phyloP scores from a whole-genome alignment of 2,797 vertebrate genomes.

The Hephaestus fuliginosus region DNA sequence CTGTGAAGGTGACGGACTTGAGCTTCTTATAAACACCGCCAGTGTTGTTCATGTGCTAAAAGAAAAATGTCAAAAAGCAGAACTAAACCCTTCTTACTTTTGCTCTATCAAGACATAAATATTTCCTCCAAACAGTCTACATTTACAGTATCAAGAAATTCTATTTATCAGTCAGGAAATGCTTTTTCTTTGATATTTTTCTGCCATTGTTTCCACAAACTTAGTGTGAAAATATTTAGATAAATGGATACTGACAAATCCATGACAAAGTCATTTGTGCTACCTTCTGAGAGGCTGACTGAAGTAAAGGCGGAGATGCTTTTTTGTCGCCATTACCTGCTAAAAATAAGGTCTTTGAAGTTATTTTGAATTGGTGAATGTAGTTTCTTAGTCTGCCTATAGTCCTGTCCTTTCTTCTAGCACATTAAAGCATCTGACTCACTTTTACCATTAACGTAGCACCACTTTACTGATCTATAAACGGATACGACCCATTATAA shows the following conservation, averaged over 20 bases:
- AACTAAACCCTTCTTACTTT: neutral
- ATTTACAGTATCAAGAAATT: slow-evolving; percentile 3
- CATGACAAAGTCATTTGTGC: slow-evolving; percentile 10
- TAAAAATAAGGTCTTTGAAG: slow-evolving; percentile 47
- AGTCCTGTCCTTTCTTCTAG: slow-evolving; percentile 34
- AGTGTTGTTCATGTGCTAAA: neutral
- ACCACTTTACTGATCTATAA: slow-evolving; percentile 60
- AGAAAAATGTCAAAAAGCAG: neutral
- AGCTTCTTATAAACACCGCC: neutral
- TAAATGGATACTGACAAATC: slow-evolving; percentile 19
- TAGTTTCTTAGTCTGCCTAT: slow-evolving; percentile 31
- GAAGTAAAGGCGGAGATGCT: slow-evolving; percentile 3
- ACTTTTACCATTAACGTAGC: slow-evolving; percentile 38
- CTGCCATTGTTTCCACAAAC: slow-evolving; percentile 13
- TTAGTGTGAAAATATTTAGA: slow-evolving; percentile 26
- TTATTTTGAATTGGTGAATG: slow-evolving; percentile 41
- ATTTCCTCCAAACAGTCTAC: neutral
- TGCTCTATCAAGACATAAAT: neutral
- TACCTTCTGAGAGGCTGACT: slow-evolving; percentile 3
- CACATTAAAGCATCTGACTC: slow-evolving; percentile 50
- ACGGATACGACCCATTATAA: slow-evolving; percentile 56
- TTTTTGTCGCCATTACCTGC: slow-evolving; percentile 18
- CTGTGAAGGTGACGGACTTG: slow-evolving; percentile 91
- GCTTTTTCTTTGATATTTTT: slow-evolving; percentile 9
- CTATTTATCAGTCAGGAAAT: slow-evolving; percentile 1